Percentiles rank a stretch among this genome's conserved stretches.
phyloP scores from a whole-genome alignment of 1,140 invertebrate species.

The Bombus difficillimus region DNA sequence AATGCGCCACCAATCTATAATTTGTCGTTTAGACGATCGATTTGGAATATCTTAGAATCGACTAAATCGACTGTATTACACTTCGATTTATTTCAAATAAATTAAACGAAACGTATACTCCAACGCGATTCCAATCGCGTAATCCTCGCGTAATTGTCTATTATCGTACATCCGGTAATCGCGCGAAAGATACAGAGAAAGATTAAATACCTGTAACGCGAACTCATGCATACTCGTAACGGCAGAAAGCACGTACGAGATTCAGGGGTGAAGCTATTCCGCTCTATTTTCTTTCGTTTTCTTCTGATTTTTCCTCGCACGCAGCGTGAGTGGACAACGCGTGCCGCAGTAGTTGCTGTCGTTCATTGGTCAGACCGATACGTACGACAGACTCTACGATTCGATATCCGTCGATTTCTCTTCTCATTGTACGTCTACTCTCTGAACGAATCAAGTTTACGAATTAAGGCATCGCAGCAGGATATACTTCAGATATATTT shows the following conservation, averaged over 20 bases:
- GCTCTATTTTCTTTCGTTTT: background rate
- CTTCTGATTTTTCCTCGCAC: background rate
- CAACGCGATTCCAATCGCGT: background rate
- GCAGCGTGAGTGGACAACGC: background rate
- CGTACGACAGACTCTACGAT: background rate
- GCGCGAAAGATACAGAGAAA: background rate
- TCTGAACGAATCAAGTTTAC: background rate
- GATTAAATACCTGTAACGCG: constrained; percentile 21
- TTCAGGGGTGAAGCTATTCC: background rate
- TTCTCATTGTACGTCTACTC: background rate
- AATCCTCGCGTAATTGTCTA: background rate
- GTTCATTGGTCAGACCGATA: constrained; percentile 38
- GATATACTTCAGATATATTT: background rate
- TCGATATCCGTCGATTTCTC: background rate
- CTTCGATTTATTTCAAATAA: background rate
- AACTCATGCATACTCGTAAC: background rate
- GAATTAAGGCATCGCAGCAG: no score
- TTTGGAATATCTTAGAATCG: background rate
- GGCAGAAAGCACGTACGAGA: background rate
- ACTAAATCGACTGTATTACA: no score
- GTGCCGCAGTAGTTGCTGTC: constrained; percentile 40
- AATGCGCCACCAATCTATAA: constrained; percentile 22
- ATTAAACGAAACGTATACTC: background rate
- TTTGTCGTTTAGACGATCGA: background rate
- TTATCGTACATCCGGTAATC: background rate